Evolutionary conservation across 2,113 vertebrate genomes (phyloP), one percentile per base, ranked within the genome.

Genomic region (Corynorhinus townsendii): DNA sequence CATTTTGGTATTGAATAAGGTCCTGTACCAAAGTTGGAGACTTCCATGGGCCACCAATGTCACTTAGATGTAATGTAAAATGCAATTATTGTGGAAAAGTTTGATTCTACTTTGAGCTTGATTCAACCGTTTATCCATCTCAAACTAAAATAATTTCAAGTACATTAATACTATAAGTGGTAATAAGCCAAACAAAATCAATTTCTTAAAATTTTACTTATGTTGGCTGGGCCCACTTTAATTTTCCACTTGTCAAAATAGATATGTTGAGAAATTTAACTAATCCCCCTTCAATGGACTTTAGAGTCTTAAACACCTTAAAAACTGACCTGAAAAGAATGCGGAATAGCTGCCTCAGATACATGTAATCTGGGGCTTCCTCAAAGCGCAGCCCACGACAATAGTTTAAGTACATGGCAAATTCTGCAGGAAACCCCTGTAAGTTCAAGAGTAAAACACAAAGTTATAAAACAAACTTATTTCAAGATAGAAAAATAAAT

Each of bases 361-460:
- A 99, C 99, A 99, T 99, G 98, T 99, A 99, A 98, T 99, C 99
- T 62, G 99, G 99, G 95, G 99, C 99, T 98, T 99, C 99, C 96
- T 99, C 99, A 97, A 99, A 99, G 97, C 99, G 99, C 97, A 99
- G 98, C 91, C 99, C 99, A 98, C 99, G 99, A 98, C 99, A 99
- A 98, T 99, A 99, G 99, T 99, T 99, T 98, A 99, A 99, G 97
- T 99, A 99, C 99, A 99, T 99, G 97, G 99, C 99, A 98, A 99
- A 99, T 98, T 99, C 99, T 98, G 99, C 99, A 98, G 99, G 99
- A 98, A 99, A 99, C 86, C 99, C 99, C 99, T 99, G 95, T 12
- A 96, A 96, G 35, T 96, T 86, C n/a, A 96, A 96, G 72, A 93
- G 35, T 86, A 95, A 73, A 93, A 94, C 6, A 91, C 5, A 96